Evolutionary conservation across 2,888 invertebrate species (phyloP).

Genomic region (Chrysolina haemoptera): DNA sequence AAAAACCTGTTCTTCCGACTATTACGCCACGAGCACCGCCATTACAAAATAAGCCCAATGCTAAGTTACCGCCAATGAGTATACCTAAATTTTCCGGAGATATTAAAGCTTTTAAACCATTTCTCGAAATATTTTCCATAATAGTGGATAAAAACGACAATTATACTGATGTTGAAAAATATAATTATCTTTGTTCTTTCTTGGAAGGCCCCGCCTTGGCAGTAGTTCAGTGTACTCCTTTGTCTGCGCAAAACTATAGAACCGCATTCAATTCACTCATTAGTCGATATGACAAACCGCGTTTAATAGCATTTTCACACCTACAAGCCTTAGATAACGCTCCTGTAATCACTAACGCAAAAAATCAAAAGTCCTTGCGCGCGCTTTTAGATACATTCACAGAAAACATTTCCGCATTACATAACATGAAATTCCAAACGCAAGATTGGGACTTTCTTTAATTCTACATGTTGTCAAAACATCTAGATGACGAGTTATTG

Average conservation of each 20-base stretch:
- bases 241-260: background rate
- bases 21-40: too few species aligned
- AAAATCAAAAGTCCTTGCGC: background rate
- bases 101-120: background rate
- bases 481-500: conserved; percentile 1
- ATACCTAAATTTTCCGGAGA: background rate
- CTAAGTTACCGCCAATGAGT: background rate
- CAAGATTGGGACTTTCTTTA: too few species aligned
- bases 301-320: background rate
- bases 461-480: too few species aligned
- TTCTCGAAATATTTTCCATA: conserved; percentile 1
- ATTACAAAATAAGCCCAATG: background rate
- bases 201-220: background rate
- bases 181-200: background rate
- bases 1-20: too few species aligned
- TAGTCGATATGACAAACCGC: conserved; percentile 6
- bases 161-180: conserved; percentile 3
- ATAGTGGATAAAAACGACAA: background rate
- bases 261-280: background rate
- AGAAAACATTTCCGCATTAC: background rate
- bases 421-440: background rate
- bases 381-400: background rate
- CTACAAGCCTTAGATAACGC: conserved; percentile 5
- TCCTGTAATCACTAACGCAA: background rate
- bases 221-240: background rate